Conservation (phyloP, 2,888 invertebrate genomes). For the Epirrhoe tristata region DNA sequence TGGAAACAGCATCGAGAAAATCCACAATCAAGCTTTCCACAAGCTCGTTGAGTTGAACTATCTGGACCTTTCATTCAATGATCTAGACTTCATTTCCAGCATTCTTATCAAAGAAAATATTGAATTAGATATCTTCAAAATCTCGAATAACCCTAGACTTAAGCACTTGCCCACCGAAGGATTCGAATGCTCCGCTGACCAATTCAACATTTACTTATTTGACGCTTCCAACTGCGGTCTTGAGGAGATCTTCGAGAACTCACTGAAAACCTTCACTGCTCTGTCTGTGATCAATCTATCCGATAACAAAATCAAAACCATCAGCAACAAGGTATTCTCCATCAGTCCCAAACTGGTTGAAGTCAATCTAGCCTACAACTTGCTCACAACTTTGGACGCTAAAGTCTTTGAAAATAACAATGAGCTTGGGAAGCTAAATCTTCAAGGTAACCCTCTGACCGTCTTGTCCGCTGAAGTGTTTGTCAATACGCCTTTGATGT, state of each 20-base stretch:
- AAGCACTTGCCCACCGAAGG: constrained; percentile 88
- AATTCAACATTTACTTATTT: constrained; percentile 88
- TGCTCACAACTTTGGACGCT: constrained; percentile 85
- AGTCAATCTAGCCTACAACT: constrained; percentile 90
- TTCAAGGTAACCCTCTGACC: constrained; percentile 90
- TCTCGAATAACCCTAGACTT: constrained; percentile 89
- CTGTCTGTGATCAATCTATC: constrained; percentile 88
- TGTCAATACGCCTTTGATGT: constrained; percentile 85
- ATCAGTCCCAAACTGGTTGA: constrained; percentile 86
- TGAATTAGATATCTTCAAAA: constrained; percentile 88
- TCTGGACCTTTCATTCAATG: constrained; percentile 91
- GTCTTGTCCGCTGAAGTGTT: constrained; percentile 89
- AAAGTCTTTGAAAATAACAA: constrained; percentile 88
- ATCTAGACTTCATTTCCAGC: constrained; percentile 87
- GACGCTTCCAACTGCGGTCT: constrained; percentile 91
- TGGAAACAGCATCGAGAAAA: constrained; percentile 88
- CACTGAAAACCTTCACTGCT: constrained; percentile 90
- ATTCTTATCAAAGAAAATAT: constrained; percentile 89
- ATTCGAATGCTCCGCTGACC: constrained; percentile 86
- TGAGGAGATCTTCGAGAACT: constrained; percentile 85
- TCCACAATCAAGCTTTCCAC: constrained; percentile 89
- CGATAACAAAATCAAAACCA: constrained; percentile 87
- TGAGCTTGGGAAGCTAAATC: constrained; percentile 87
- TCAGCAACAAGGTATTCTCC: constrained; percentile 84
- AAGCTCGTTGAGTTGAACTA: constrained; percentile 88